A percentile compares a stretch with the other conserved stretches of the same genome.
Evolutionary conservation across 2,888 invertebrate species (phyloP).

Genomic region (Apamea anceps): DNA sequence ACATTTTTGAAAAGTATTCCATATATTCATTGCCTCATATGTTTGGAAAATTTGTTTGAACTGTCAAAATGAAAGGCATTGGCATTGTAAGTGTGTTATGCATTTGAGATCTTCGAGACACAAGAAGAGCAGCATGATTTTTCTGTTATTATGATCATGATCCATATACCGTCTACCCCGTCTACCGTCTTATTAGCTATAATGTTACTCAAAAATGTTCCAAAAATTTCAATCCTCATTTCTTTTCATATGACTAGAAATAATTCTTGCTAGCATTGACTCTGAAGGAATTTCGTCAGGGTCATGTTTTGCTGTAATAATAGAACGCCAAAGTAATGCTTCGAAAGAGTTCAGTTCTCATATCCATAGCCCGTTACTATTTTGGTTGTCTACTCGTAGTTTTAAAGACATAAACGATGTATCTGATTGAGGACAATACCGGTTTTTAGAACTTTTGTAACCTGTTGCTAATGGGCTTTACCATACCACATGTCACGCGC

Average conservation of each 20-base stretch:
- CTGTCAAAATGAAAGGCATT: background rate
- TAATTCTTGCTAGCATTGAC: slow-evolving; percentile 49
- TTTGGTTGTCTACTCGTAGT: slow-evolving; percentile 23
- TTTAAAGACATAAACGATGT: slow-evolving; percentile 55
- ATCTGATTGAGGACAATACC: slow-evolving; percentile 24
- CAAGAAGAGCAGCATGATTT: background rate
- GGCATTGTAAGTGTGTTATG: background rate
- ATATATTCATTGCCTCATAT: background rate
- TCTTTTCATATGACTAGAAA: slow-evolving; percentile 29
- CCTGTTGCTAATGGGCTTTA: slow-evolving; percentile 37
- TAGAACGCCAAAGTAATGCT: slow-evolving; percentile 47
- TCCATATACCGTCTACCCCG: background rate
- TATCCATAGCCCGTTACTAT: slow-evolving; percentile 38
- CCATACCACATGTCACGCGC: slow-evolving; percentile 41
- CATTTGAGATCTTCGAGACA: background rate
- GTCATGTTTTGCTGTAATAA: slow-evolving; percentile 62
- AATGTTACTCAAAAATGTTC: slow-evolving; percentile 11
- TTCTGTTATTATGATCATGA: background rate
- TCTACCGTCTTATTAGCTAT: background rate
- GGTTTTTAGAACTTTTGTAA: slow-evolving; percentile 30
- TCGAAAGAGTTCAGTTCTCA: slow-evolving; percentile 32
- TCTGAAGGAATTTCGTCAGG: slow-evolving; percentile 59
- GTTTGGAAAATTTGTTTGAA: background rate
- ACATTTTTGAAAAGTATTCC: background rate
- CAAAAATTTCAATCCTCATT: slow-evolving; percentile 12